These are phyloP conservation scores for Diadromus collaris DNA, from an alignment of 2,888 invertebrate species.

Conservation along the genomic window DNA sequence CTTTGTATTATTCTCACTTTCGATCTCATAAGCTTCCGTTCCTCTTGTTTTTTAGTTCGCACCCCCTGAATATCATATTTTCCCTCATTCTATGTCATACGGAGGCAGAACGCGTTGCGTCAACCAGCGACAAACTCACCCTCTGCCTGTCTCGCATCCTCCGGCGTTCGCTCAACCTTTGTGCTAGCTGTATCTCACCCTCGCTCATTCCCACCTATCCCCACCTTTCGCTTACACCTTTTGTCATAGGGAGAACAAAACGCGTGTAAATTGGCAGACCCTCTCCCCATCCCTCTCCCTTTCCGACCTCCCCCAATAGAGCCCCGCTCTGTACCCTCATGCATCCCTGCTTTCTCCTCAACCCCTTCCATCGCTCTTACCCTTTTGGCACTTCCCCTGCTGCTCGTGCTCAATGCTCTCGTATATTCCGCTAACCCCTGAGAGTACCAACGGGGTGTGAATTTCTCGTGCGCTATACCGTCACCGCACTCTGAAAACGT, in stretches of 20 bases:
- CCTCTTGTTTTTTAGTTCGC: constrained; percentile 15
- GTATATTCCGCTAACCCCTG: constrained; percentile 45
- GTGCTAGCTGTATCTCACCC: constrained; percentile 54
- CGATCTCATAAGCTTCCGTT: constrained; percentile 21
- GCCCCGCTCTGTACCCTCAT: constrained; percentile 57
- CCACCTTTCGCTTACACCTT: constrained; percentile 73
- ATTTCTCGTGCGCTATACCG: constrained; percentile 60
- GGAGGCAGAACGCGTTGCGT: constrained; percentile 57
- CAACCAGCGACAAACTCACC: constrained; percentile 56
- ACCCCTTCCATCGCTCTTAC: constrained; percentile 56
- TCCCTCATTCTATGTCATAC: constrained; percentile 50
- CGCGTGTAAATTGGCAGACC: constrained; percentile 77
- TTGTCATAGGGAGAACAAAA: constrained; percentile 76
- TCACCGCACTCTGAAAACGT: constrained; percentile 41
- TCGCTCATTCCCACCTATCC: constrained; percentile 62
- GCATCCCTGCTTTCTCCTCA: constrained; percentile 52
- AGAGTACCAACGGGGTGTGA: constrained; percentile 69
- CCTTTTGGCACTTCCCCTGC: constrained; percentile 51
- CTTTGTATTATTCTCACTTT: constrained; percentile 22
- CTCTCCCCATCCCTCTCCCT: constrained; percentile 56
- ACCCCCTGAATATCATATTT: constrained; percentile 24
- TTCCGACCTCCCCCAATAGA: constrained; percentile 52
- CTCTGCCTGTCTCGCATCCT: constrained; percentile 58
- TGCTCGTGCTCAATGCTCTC: constrained; percentile 40
- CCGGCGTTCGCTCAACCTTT: constrained; percentile 62